Base-by-base conservation (phyloP, 2,113 vertebrate genomes). In the Colaptes auratus region DNA sequence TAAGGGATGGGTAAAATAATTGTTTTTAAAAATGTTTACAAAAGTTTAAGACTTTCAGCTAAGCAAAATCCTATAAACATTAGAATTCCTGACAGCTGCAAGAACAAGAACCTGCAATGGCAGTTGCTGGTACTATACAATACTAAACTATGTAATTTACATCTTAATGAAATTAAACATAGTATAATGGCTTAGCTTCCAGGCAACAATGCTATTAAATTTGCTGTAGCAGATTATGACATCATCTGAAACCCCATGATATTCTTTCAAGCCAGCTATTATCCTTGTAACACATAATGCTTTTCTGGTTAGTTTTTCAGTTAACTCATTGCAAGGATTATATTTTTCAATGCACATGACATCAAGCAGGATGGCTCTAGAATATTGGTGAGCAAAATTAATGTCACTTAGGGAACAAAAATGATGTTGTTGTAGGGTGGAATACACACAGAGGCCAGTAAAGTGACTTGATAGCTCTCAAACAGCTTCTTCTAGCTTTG, bases 111-210 rank as follows among this genome's bases (percentile, higher is more conserved):
- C 80, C 78, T 95, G 93, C 97, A 96, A 90, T 94, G 94, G 92
- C 90, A 90, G 90, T 98, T 97, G 92, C 96, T 94, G 95, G 86
- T 89, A 90, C 92, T 96, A 92, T 84, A 95, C 80, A 90, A 96
- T 76, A 94, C 65, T 96, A 93, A 97, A 97, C 93, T 93, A 97
- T 95, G 96, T 97, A 98, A 98, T 98, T 98, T 98, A 97, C 96
- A 97, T 98, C 94, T 97, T 97, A 97, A 96, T 96, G 96, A 98
- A 98, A 98, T 98, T 98, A 98, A 98, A 98, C 93, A 94, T 92
- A 96, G 81, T 89, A 95, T 97, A 97, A 97, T 97, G 93, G 95
- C 81, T 97, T 97, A 97, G 97, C 98, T 98, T 97, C 97, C 90
- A 97, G 98, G 97, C 97, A 98, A 96, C 95, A 96, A 96, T 95